phyloP scores from a whole-genome alignment of 2,113 vertebrate genomes.

The Theropithecus gelada region DNA sequence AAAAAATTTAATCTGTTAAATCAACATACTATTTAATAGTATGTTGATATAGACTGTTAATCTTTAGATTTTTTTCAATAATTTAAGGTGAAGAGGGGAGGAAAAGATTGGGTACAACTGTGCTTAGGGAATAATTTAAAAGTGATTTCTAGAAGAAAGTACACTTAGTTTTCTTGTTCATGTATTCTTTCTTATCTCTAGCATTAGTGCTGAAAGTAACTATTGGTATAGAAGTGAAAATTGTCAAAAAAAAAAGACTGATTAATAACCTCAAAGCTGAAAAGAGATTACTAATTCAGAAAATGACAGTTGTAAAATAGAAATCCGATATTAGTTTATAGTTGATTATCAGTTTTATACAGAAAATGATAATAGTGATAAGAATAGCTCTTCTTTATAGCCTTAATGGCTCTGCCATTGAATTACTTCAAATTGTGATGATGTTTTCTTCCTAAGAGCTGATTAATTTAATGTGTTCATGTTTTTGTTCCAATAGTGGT shows the following conservation, averaged over 20 bases:
- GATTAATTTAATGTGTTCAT: background rate
- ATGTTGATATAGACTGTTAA: background rate
- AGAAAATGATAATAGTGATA: background rate
- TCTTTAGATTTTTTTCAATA: slow-evolving; percentile 11
- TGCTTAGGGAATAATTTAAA: background rate
- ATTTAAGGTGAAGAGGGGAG: background rate
- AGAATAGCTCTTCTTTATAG: background rate
- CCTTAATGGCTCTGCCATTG: background rate
- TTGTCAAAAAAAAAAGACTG: background rate
- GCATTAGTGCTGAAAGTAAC: background rate
- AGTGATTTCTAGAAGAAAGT: background rate
- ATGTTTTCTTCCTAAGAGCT: background rate
- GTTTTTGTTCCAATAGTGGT: background rate
- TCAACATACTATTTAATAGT: background rate
- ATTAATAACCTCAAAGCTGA: background rate
- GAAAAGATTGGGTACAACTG: background rate
- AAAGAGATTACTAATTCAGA: background rate
- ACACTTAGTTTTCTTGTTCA: background rate
- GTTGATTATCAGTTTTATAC: background rate
- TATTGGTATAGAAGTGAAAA: background rate
- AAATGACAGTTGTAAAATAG: background rate
- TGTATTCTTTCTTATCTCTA: background rate
- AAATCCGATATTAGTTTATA: background rate
- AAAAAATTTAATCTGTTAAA: too few relatives aligned
- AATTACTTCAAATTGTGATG: background rate